Conservation (phyloP, 2,888 invertebrate genomes). For the Ochlodes sylvanus region DNA sequence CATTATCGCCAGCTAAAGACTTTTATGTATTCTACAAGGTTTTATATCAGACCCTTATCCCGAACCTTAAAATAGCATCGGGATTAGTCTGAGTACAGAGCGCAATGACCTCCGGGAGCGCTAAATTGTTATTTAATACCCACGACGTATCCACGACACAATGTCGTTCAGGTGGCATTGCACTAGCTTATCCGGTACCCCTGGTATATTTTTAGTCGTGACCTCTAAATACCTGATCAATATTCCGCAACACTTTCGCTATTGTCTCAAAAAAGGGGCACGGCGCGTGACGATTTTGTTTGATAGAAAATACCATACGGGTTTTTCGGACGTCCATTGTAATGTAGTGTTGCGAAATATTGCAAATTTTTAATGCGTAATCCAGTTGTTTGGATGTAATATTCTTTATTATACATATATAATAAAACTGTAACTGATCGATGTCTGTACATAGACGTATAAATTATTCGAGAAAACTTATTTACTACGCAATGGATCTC, state of each 20-base stretch:
- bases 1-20: no score
- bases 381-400: no score
- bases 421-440: neutral
- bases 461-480: no score
- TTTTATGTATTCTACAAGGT: no score
- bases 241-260: conserved; percentile 55
- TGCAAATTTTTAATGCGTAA: no score
- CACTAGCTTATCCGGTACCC: conserved; percentile 44
- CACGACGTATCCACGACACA: conserved; percentile 6
- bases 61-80: no score
- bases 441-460: no score
- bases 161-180: conserved; percentile 23
- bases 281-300: conserved; percentile 50
- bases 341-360: neutral
- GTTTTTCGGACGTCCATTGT: conserved; percentile 40
- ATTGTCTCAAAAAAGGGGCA: conserved; percentile 51
- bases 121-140: conserved; percentile 3
- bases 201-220: conserved; percentile 51
- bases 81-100: no score
- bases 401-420: no score
- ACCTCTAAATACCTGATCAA: conserved; percentile 50
- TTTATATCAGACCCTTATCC: no score
- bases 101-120: no score
- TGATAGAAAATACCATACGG: conserved; percentile 49
- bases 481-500: no score